Base-by-base conservation (phyloP, 2,888 invertebrate genomes). In the Eupithecia centaureata region DNA sequence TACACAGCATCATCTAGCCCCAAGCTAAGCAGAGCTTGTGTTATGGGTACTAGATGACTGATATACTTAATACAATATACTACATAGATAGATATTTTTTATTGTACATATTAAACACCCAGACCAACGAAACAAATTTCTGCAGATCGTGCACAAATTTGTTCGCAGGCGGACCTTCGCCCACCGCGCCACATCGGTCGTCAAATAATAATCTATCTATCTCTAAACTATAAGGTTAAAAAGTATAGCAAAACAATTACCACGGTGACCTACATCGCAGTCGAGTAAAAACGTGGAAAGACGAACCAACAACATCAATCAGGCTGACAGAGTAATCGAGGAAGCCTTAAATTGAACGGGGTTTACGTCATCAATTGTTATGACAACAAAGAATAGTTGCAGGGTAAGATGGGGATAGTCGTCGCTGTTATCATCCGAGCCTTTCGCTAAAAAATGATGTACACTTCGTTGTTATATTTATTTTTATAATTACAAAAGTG, bases 261-360 rank as follows among this genome's bases (percentile, higher is more conserved):
- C 47, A 42, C 18, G 2, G 47, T 4, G 47, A 47, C 47, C 47
- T 47, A 47, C 47, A 22, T 47, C 47, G 12, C 22, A 35, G 22
- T 47, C 22, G 22, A 47, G 47, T 47, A 47, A 42, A 42, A 47
- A 47, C 22, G 47, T 42, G 18, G 10, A 30, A 57, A 32, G 18
- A 56, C 32, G 10, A n/a, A 81, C 79, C 83, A 84, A 86, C 83
- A 82, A 76, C 80, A 87, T 87, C 86, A 76, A 84, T 87, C 87
- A 86, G 52, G 35, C 65, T 54, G 87, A 86, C 87, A 85, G 79
- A 73, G 75, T 84, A 84, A 86, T 86, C 81, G 82, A 77, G 79
- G 77, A 79, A 78, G 80, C 83, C 73, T 76, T 80, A 80, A 84
- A 86, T 85, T 82, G 82, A 79, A 84, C 71, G 62, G 58, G 42